Base-by-base conservation (phyloP, 2,888 invertebrate genomes). In the Acleris laterana region DNA sequence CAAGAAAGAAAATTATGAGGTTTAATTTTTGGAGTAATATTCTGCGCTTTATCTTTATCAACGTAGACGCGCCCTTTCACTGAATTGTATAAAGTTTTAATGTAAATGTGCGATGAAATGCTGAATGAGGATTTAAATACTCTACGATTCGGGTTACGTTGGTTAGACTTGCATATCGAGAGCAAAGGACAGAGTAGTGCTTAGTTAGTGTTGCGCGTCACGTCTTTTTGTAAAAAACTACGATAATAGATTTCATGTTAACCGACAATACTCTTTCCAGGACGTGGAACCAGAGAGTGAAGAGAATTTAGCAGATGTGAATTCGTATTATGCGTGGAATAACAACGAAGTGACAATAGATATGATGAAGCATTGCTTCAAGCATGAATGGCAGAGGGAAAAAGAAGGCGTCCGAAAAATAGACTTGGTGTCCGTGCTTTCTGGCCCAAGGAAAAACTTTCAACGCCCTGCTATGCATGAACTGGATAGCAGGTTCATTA, bases 351-450 rank as follows among this genome's bases (percentile, higher is more conserved):
- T 80, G 3, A 77, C 83, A 1, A 82, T 89, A 0, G 81, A 90
- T 42, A 91, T 94, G 76, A 87, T 94, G 85, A 88, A 89, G 66
- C 93, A 94, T 71, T 83, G 87, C 66, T 94, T 88, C 71, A 80
- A 83, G 28, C 91, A 94, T 68, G 87, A 93, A 9, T 74, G 67
- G 1, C 90, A 91, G 61, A 80, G 83, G 13, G 38, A 38, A 38
- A 9, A 38, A 1, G 38, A 9, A 38, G 38, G 64, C 25, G 57
- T 0, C 46, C 32, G 0, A 52, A 67, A 7, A 62, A 51, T 87
- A 13, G 74, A 84, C 42, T 62, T 91, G 20, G 51, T 62, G 4
- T 53, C 71, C 0, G 77, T 89, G 62, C 63, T 92, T 3, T 78
- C 79, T 25, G 91, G 90, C 1, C 76, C 80, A 0, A 81, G 91